Base-by-base conservation (phyloP, 1,140 invertebrate genomes). In the Chrysomallon squamiferum region DNA sequence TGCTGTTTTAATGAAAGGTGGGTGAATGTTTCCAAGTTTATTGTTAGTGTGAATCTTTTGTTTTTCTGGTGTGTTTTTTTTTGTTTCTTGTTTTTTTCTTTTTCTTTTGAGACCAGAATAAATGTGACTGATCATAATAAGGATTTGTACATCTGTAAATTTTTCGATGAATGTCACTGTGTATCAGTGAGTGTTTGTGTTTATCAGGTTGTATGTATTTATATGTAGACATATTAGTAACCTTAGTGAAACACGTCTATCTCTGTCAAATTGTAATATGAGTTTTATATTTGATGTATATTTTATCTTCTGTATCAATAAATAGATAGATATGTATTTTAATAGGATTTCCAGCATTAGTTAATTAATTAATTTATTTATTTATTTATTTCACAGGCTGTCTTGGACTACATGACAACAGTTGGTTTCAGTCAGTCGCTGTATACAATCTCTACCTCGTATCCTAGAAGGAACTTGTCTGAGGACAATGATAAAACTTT, bases 361-460 rank as follows among this genome's bases (percentile, higher is more conserved):
- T 13, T 45, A 45, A 18, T 18, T 45, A 1, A 45, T 45, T 45
- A 20, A 18, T 45, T 45, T 45, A 3, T 3, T 18, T 45, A 45
- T 18, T 45, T 20, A 11, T 43, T 9, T 43, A 43, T 43, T 11
- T 43, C 41, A 43, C 63, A 76, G 74, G 56, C 59, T 25, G 15
- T 76, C n/a, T 47, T 76, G 13, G 74, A 76, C 58, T 76, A 68
- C 64, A 76, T 76, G 62, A 74, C 74, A 9, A 68, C 66, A 43
- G 32, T 74, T 7, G 74, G 74, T 15, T 76, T 71, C 59, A 70
- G 58, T 33, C 69, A 72, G 58, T 70, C 52, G 22, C 49, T 58
- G 41, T 72, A 74, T 35, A 74, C 72, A 18, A 35, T 76, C 22
- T 63, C 50, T 32, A 76, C 66, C n/a, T 67, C 67, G 9, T 76